Conservation (phyloP, 2,888 invertebrate species). For the Acleris literana region DNA sequence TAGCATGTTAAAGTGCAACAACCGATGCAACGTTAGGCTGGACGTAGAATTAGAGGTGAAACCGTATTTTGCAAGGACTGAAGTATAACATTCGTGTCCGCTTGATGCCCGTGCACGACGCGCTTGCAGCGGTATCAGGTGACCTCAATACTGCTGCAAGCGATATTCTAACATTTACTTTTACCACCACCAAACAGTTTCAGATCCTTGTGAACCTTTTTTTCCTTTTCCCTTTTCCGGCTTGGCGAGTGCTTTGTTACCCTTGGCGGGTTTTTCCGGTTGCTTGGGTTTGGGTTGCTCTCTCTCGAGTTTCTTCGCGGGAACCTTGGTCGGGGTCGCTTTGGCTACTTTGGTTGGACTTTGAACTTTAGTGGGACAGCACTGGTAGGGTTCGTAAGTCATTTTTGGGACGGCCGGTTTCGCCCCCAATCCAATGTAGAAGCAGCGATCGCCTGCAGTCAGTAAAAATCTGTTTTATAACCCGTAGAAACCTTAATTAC, state of each 20-base stretch:
- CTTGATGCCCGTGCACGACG: slow-evolving; percentile 73
- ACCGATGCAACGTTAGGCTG: slow-evolving; percentile 67
- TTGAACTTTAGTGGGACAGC: slow-evolving; percentile 94
- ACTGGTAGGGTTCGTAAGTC: slow-evolving; percentile 95
- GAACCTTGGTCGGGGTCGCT: slow-evolving; percentile 86
- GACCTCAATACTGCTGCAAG: slow-evolving; percentile 57
- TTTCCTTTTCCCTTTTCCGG: slow-evolving; percentile 86
- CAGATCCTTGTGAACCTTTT: slow-evolving; percentile 93
- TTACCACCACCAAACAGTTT: slow-evolving; percentile 93
- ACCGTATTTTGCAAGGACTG: slow-evolving; percentile 51
- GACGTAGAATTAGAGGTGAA: slow-evolving; percentile 58
- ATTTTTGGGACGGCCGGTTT: slow-evolving; percentile 89
- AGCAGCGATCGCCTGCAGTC: slow-evolving; percentile 98
- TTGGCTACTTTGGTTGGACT: slow-evolving; percentile 92
- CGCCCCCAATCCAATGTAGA: slow-evolving; percentile 97
- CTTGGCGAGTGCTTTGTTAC: slow-evolving; percentile 81
- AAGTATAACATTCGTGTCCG: slow-evolving; percentile 74
- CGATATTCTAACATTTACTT: slow-evolving; percentile 59
- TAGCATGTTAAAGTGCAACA: slow-evolving; percentile 68
- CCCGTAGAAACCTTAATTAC: slow-evolving; percentile 70
- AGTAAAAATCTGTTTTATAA: slow-evolving; percentile 92
- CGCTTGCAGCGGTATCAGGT: slow-evolving; percentile 61
- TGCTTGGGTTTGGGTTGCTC: slow-evolving; percentile 68
- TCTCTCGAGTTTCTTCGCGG: slow-evolving; percentile 78
- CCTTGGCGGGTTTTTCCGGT: slow-evolving; percentile 67